These are phyloP conservation scores for Drosophila elegans DNA, from an alignment of 1,140 invertebrate genomes.

Conservation along the genomic window DNA sequence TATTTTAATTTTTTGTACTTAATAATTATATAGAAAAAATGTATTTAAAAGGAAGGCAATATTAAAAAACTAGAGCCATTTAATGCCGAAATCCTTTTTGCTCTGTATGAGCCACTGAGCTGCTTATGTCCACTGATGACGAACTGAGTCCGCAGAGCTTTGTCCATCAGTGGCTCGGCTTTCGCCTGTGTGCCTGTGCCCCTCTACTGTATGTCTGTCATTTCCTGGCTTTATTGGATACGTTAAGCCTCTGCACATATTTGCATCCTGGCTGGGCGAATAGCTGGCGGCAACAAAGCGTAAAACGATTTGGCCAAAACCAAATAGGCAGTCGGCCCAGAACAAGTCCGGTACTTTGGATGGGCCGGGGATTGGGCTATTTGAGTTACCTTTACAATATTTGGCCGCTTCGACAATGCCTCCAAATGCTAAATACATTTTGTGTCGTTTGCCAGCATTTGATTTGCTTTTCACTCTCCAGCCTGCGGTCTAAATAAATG, in stretches of 20 bases:
- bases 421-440: conserved; percentile 66
- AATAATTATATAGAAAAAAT: background rate
- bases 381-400: conserved; percentile 56
- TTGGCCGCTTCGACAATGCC: conserved; percentile 22
- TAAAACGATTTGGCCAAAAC: conserved; percentile 62
- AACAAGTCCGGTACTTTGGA: background rate
- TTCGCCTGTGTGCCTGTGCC: background rate
- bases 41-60: background rate
- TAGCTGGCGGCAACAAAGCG: conserved; percentile 53
- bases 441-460: conserved; percentile 48
- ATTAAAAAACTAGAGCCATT: background rate
- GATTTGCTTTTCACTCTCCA: conserved; percentile 41
- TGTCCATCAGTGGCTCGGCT: conserved; percentile 50
- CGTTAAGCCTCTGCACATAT: conserved; percentile 70
- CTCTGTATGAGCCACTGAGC: conserved; percentile 43
- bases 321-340: conserved; percentile 41
- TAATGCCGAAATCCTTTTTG: conserved; percentile 5
- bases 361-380: background rate
- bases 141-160: conserved; percentile 52
- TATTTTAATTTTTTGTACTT: too few species aligned
- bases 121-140: conserved; percentile 61
- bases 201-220: conserved; percentile 9
- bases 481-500: conserved; percentile 77
- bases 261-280: conserved; percentile 47
- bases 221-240: conserved; percentile 52